Conservation (phyloP, 2,888 invertebrate species). For the Acrocyrtus sp. region DNA sequence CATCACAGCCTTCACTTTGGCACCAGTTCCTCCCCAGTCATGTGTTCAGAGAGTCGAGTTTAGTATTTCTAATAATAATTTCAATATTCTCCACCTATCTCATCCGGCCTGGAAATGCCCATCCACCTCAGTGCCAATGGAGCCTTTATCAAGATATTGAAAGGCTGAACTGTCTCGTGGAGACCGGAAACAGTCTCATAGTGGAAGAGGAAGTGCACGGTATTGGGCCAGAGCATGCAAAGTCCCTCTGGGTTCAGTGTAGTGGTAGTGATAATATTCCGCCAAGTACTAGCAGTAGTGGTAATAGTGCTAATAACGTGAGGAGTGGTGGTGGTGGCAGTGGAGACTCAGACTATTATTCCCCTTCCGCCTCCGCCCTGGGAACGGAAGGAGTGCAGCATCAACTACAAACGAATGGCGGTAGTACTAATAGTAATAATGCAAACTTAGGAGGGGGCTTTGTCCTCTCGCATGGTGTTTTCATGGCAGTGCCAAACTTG, state of each 20-base stretch:
- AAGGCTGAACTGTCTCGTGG: slow-evolving; percentile 60
- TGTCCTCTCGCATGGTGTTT: slow-evolving; percentile 62
- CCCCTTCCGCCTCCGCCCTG: slow-evolving; percentile 34
- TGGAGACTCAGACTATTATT: slow-evolving; percentile 17
- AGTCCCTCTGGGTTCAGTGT: slow-evolving; percentile 63
- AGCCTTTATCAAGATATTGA: slow-evolving; percentile 60
- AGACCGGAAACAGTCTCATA: slow-evolving; percentile 60
- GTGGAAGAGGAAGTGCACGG: slow-evolving; percentile 62
- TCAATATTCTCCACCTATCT: slow-evolving; percentile 52
- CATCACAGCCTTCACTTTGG: slow-evolving; percentile 33
- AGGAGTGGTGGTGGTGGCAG: neutral
- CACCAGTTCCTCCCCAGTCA: slow-evolving; percentile 51
- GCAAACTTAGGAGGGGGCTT: slow-evolving; percentile 46
- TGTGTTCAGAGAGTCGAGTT: slow-evolving; percentile 57
- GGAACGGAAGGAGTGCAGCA: slow-evolving; percentile 41
- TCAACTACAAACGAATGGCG: slow-evolving; percentile 11
- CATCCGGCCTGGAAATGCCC: slow-evolving; percentile 56
- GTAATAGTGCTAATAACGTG: slow-evolving; percentile 15
- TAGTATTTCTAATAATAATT: slow-evolving; percentile 48
- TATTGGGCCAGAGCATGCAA: slow-evolving; percentile 63
- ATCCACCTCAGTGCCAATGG: slow-evolving; percentile 63
- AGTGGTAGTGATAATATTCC: slow-evolving; percentile 28
- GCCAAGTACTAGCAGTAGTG: slow-evolving; percentile 22
- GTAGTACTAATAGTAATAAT: slow-evolving; percentile 39
- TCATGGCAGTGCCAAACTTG: slow-evolving; percentile 70